Percentiles rank a stretch among this genome's conserved stretches.
These are phyloP conservation scores for Poicephalus gulielmi DNA, from an alignment of 2,113 vertebrate genomes.

Conservation along the genomic window DNA sequence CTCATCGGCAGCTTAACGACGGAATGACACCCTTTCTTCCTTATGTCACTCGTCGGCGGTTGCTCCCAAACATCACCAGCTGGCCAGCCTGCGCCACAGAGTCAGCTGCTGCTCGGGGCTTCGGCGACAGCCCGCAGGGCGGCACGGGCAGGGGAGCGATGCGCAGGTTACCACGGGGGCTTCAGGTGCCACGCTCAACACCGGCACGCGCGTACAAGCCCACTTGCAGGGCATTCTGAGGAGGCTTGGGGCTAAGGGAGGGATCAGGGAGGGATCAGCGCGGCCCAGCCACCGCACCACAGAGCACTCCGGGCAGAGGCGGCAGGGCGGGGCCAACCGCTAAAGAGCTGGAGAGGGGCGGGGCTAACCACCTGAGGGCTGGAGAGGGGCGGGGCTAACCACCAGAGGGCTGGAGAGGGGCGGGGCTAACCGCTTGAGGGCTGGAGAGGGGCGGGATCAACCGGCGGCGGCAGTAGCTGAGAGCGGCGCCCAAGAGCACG, in stretches of 20 bases:
- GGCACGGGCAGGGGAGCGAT: not conserved
- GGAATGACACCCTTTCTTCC: not conserved
- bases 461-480: fast-evolving
- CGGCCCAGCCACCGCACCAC: fast-evolving
- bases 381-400: no score
- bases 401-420: no score
- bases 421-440: no score
- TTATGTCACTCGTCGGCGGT: fast-evolving
- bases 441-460: no score
- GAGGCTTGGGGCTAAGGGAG: not conserved
- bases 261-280: not conserved
- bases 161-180: not conserved
- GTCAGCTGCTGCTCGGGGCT: not conserved
- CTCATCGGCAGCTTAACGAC: fast-evolving
- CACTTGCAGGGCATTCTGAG: fast-evolving
- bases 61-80: not conserved
- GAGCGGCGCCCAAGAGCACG: fast-evolving
- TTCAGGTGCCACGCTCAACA: not conserved
- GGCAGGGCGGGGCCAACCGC: no score
- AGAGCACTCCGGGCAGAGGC: fast-evolving
- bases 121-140: not conserved
- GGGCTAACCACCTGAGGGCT: no score
- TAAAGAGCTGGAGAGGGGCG: no score
- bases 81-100: not conserved
- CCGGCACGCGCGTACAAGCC: fast-evolving